Percentiles rank a stretch among this genome's conserved stretches.
Evolutionary conservation across 1,140 invertebrate genomes (phyloP).

Genomic region (Heliconius hewitsoni): DNA sequence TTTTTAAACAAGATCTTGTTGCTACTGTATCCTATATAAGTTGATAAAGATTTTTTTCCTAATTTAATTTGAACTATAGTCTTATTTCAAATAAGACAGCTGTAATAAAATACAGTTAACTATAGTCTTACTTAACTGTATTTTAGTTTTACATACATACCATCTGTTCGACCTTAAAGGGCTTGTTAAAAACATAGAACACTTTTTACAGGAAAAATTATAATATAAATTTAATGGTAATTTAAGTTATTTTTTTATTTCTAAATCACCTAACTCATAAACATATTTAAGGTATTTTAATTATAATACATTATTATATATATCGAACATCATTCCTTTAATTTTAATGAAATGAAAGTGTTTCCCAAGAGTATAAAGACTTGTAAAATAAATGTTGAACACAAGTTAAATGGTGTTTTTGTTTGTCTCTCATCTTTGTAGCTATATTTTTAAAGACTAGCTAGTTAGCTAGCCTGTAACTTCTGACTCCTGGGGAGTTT

Average conservation of each 20-base stretch:
- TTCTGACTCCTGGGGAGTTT: no score
- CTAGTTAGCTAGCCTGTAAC: no score
- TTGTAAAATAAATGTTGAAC: slow-evolving; percentile 4
- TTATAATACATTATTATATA: background rate
- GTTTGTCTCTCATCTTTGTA: background rate
- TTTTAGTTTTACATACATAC: background rate
- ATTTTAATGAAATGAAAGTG: background rate
- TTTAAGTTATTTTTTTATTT: background rate
- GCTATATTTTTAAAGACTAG: background rate
- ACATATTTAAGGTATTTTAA: background rate
- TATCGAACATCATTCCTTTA: slow-evolving; percentile 6
- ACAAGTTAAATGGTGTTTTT: background rate
- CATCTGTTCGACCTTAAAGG: background rate
- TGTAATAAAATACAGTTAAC: no score
- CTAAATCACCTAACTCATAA: background rate
- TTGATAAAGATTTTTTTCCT: no score
- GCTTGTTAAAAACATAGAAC: background rate
- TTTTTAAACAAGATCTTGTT: no score
- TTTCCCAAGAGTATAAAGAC: slow-evolving; percentile 12
- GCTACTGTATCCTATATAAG: no score
- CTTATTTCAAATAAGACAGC: no score
- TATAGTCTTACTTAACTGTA: no score
- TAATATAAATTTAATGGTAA: background rate
- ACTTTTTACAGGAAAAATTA: background rate
- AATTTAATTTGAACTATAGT: no score